Conservation (phyloP, 2,113 vertebrate species). For the Pterocles burchelli region DNA sequence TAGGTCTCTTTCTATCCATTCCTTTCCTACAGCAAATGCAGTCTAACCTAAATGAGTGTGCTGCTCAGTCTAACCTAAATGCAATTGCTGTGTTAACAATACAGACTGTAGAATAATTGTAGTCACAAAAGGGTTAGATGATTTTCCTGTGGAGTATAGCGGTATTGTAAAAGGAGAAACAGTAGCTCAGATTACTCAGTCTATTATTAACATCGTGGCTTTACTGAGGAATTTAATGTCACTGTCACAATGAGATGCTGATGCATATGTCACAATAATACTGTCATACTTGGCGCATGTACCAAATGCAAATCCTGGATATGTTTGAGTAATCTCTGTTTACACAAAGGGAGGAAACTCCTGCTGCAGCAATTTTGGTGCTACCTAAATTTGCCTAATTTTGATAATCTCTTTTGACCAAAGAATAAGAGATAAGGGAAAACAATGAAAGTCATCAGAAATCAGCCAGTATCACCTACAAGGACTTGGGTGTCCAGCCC, state of each 20-base stretch:
- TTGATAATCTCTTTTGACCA: neutral
- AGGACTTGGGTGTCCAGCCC: neutral
- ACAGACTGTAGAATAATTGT: neutral
- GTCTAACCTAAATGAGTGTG: neutral
- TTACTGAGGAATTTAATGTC: neutral
- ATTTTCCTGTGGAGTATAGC: neutral
- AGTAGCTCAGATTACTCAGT: neutral
- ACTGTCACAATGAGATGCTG: neutral
- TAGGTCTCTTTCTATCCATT: neutral
- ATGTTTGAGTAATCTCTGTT: neutral
- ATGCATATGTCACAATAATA: neutral
- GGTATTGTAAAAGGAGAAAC: neutral
- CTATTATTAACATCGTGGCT: neutral
- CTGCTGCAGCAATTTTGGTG: neutral
- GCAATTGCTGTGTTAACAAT: neutral
- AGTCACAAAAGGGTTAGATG: neutral
- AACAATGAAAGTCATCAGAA: neutral
- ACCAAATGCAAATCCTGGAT: neutral
- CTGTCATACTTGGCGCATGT: neutral
- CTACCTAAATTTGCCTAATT: neutral
- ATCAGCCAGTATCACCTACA: neutral
- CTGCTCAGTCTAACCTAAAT: neutral
- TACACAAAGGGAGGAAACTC: neutral
- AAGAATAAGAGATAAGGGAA: neutral
- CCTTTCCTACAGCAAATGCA: neutral